These are phyloP conservation scores for Bombus waltoni DNA, from an alignment of 1,140 invertebrate genomes.

Conservation along the genomic window DNA sequence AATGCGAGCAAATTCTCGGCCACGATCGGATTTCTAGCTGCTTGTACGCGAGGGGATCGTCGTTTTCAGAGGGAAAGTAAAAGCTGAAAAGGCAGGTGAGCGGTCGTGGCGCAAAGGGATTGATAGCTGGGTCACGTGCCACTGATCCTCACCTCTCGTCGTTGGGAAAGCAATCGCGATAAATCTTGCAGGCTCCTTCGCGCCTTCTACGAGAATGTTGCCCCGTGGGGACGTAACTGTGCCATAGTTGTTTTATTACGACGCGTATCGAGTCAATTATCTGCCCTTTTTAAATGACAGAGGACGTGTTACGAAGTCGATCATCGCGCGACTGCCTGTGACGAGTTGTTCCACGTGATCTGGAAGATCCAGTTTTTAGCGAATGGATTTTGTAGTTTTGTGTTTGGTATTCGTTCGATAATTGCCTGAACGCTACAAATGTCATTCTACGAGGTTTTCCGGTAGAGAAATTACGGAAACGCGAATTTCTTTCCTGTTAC, in stretches of 20 bases:
- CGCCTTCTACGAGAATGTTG: constrained; percentile 34
- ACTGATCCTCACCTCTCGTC: constrained; percentile 52
- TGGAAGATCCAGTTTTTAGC: background rate
- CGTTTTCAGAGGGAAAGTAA: constrained; percentile 18
- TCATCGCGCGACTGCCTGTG: background rate
- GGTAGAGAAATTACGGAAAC: too few species aligned
- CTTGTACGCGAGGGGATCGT: background rate
- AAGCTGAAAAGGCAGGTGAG: constrained; percentile 25
- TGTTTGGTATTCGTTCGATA: too few species aligned
- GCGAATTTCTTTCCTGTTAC: too few species aligned
- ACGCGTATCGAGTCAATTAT: background rate
- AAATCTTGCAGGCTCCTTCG: constrained; percentile 63
- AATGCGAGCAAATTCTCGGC: constrained; percentile 1
- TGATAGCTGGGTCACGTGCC: constrained; percentile 65
- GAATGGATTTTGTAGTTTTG: background rate
- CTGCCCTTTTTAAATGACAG: background rate
- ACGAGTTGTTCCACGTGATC: background rate
- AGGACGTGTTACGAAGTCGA: background rate
- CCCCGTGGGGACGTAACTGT: background rate
- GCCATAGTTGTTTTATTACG: background rate
- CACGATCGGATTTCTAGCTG: constrained; percentile 32
- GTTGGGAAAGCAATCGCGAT: constrained; percentile 45
- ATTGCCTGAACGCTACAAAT: too few species aligned
- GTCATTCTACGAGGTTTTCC: too few species aligned
- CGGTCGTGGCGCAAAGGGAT: constrained; percentile 36